Evolutionary conservation across 2,113 vertebrate species (phyloP).

Genomic region (Isichthys henryi): DNA sequence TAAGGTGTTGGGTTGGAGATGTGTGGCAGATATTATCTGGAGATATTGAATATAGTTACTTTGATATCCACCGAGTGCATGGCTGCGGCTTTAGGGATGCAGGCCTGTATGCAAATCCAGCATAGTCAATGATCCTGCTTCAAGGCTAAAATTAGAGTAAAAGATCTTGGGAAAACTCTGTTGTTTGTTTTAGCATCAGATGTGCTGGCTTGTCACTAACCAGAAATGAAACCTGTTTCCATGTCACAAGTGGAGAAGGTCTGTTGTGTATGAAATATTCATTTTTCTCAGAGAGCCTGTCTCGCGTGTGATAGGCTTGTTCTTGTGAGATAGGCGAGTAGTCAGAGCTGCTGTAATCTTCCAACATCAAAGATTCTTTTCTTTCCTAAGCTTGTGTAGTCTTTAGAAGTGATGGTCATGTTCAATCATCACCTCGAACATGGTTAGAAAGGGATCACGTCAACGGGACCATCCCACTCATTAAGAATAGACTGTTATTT

Average conservation of each 20-base stretch:
- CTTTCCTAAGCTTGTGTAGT: constrained; percentile 43
- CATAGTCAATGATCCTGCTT: constrained; percentile 23
- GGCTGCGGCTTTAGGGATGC: constrained; percentile 45
- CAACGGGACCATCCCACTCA: constrained; percentile 40
- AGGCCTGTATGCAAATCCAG: constrained; percentile 26
- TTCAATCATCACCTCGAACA: constrained; percentile 49
- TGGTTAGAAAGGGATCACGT: constrained; percentile 42
- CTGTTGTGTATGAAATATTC: constrained; percentile 44
- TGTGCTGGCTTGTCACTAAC: neutral
- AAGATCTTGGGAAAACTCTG: constrained; percentile 18
- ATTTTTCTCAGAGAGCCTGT: constrained; percentile 38
- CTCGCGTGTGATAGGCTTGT: constrained; percentile 45
- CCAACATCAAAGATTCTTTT: constrained; percentile 55
- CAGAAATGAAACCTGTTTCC: constrained; percentile 13
- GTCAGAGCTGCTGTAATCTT: constrained; percentile 50
- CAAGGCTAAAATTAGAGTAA: constrained; percentile 25
- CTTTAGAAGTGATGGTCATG: constrained; percentile 52
- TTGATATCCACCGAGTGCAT: constrained; percentile 44
- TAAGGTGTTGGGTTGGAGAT: constrained; percentile 38
- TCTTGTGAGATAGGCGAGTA: constrained; percentile 45
- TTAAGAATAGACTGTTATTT: constrained; percentile 36
- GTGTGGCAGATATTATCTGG: constrained; percentile 56
- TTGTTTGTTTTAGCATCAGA: neutral
- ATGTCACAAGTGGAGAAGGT: constrained; percentile 25
- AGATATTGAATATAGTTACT: constrained; percentile 59